Percentiles rank a stretch among this genome's conserved stretches.
These are phyloP conservation scores for Sitodiplosis mosellana DNA, from an alignment of 1,140 invertebrate species.

Conservation along the genomic window DNA sequence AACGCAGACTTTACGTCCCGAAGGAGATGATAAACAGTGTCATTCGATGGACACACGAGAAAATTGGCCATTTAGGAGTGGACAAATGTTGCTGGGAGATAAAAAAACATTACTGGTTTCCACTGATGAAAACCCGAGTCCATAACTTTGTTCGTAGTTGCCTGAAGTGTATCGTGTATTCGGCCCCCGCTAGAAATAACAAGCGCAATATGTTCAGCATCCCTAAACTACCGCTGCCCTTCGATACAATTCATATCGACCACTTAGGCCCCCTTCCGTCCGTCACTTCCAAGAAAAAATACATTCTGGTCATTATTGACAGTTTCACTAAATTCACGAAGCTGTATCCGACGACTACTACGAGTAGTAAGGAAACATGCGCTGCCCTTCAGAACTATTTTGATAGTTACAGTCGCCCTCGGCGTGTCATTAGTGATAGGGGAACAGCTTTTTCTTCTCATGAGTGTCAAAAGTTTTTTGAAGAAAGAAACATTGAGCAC, in stretches of 20 bases:
- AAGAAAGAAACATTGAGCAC: slow-evolving; percentile 7
- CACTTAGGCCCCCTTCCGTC: slow-evolving; percentile 15
- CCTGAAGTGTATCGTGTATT: slow-evolving; percentile 13
- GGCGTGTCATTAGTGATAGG: slow-evolving; percentile 12
- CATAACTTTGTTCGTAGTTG: slow-evolving; percentile 10
- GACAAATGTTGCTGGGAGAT: slow-evolving; percentile 12
- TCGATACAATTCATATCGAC: slow-evolving; percentile 15
- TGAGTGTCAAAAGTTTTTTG: slow-evolving; percentile 11
- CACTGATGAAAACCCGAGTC: slow-evolving; percentile 12
- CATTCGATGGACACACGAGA: slow-evolving; percentile 11
- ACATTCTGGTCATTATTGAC: slow-evolving; percentile 25
- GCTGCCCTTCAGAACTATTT: slow-evolving; percentile 8
- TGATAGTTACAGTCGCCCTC: slow-evolving; percentile 8
- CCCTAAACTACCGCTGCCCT: slow-evolving; percentile 12
- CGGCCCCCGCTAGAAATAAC: slow-evolving; percentile 9
- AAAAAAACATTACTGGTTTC: slow-evolving; percentile 13
- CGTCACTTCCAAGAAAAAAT: slow-evolving; percentile 19
- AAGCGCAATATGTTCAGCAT: slow-evolving; percentile 12
- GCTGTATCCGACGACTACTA: slow-evolving; percentile 4
- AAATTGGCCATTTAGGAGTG: slow-evolving; percentile 12
- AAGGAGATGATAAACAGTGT: slow-evolving; percentile 9
- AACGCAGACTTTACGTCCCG: slow-evolving; percentile 16
- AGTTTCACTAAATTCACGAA: slow-evolving; percentile 11
- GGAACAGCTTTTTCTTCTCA: slow-evolving; percentile 13
- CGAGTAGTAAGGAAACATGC: slow-evolving; percentile 11